Evolutionary conservation across 2,888 invertebrate species (phyloP).

Genomic region (Hesperia comma): DNA sequence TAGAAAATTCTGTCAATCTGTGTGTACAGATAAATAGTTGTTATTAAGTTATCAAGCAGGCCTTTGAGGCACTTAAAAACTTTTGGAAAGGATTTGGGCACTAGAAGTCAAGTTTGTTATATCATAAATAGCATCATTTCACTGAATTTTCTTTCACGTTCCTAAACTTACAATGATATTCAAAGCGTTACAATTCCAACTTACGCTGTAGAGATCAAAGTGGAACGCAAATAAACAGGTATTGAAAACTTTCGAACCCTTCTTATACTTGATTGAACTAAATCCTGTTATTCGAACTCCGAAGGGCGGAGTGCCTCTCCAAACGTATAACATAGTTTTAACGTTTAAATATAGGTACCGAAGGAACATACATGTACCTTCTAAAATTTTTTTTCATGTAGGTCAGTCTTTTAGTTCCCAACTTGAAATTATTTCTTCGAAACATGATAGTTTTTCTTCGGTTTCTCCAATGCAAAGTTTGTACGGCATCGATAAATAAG

Average conservation of each 20-base stretch:
- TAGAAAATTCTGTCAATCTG: no score
- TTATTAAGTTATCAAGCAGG: no score
- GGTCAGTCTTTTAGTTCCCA: no score
- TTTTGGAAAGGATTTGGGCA: no score
- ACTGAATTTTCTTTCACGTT: neutral
- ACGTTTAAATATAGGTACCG: constrained; percentile 41
- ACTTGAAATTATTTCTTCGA: no score
- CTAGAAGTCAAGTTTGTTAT: no score
- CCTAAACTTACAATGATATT: constrained; percentile 21
- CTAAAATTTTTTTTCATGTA: neutral
- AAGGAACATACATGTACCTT: neutral
- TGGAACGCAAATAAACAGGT: constrained; percentile 48
- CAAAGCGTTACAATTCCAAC: constrained; percentile 30
- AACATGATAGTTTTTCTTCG: no score
- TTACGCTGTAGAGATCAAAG: constrained; percentile 46
- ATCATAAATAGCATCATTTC: neutral
- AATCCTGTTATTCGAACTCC: constrained; percentile 50
- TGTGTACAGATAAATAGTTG: no score
- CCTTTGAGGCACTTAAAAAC: no score
- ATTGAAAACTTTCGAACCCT: constrained; percentile 48
- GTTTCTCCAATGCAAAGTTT: no score
- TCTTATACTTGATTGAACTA: constrained; percentile 51
- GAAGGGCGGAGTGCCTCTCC: constrained; percentile 47
- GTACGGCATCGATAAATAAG: no score
- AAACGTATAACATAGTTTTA: constrained; percentile 48